A percentile compares a stretch with the other conserved stretches of the same genome.
Evolutionary conservation across 2,113 vertebrate species (phyloP).

Genomic region (Aplodontia rufa): DNA sequence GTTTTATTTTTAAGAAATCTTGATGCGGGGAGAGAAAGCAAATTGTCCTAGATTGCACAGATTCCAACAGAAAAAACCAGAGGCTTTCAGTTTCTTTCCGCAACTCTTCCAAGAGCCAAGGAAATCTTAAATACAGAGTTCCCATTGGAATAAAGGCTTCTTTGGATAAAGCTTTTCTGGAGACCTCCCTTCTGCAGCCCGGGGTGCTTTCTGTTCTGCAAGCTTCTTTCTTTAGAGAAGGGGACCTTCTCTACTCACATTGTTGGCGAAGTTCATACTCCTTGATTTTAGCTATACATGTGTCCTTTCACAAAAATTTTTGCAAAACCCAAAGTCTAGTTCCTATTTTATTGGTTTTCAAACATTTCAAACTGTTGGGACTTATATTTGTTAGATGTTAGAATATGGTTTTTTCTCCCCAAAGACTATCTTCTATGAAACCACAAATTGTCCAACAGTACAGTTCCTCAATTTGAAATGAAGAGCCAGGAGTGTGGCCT

Average conservation of each 20-base stretch:
- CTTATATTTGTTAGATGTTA: background rate
- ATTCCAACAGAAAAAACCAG: background rate
- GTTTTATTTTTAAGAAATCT: background rate
- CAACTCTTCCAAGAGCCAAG: slow-evolving; percentile 1
- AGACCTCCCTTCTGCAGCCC: background rate
- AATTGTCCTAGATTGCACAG: background rate
- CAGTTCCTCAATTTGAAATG: background rate
- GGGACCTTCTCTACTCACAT: background rate
- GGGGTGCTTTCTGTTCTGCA: background rate
- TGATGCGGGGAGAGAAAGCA: background rate
- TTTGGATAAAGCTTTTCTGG: slow-evolving; percentile 8
- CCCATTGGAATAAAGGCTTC: background rate
- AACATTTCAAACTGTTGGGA: background rate
- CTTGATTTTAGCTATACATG: background rate
- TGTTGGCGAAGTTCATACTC: background rate
- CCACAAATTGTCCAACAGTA: background rate
- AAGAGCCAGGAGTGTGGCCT: background rate
- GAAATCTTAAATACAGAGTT: slow-evolving; percentile 42
- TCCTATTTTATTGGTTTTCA: background rate
- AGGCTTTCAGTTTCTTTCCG: background rate
- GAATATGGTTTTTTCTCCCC: background rate
- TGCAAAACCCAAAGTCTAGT: background rate
- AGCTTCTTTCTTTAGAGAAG: slow-evolving; percentile 23
- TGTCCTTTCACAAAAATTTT: background rate
- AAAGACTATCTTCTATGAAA: background rate